Conservation (phyloP, 1,140 invertebrate species). For the Oryctes rhinoceros region DNA sequence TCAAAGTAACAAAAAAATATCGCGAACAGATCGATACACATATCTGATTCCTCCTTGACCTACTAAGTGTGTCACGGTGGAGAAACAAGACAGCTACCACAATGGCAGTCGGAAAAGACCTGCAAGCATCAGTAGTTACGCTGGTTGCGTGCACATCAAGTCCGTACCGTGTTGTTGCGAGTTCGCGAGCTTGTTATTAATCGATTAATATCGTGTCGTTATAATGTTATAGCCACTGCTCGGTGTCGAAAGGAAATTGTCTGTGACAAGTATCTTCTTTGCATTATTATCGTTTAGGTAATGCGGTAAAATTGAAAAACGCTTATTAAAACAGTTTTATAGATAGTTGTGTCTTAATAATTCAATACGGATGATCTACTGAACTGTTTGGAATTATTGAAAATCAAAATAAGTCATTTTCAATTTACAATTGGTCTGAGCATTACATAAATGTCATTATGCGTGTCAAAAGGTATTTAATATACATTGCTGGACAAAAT, state of each 20-base stretch:
- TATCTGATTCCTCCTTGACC: slow-evolving; percentile 45
- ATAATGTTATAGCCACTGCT: neutral
- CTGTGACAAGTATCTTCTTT: neutral
- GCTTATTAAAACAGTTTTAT: too few species aligned
- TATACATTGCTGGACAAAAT: too few species aligned
- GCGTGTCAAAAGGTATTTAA: too few species aligned
- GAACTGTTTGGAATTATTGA: too few species aligned
- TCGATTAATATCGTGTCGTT: neutral
- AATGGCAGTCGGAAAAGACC: neutral
- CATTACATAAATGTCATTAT: too few species aligned
- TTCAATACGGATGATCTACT: too few species aligned
- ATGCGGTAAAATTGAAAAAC: too few species aligned
- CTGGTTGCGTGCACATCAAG: neutral
- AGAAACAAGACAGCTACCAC: slow-evolving; percentile 30
- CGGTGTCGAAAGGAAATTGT: neutral
- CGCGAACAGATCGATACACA: slow-evolving; percentile 43
- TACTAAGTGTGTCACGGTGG: slow-evolving; percentile 46
- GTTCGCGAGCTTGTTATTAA: neutral
- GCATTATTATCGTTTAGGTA: neutral
- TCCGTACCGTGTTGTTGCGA: neutral
- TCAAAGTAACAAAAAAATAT: neutral
- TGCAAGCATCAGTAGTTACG: neutral
- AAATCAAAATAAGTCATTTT: too few species aligned
- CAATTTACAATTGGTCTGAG: too few species aligned
- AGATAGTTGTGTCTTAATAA: too few species aligned